Percentiles rank a stretch among this genome's conserved stretches.
These are phyloP conservation scores for Coreoperca whiteheadi DNA, from an alignment of 2,113 vertebrate species.

Conservation along the genomic window DNA sequence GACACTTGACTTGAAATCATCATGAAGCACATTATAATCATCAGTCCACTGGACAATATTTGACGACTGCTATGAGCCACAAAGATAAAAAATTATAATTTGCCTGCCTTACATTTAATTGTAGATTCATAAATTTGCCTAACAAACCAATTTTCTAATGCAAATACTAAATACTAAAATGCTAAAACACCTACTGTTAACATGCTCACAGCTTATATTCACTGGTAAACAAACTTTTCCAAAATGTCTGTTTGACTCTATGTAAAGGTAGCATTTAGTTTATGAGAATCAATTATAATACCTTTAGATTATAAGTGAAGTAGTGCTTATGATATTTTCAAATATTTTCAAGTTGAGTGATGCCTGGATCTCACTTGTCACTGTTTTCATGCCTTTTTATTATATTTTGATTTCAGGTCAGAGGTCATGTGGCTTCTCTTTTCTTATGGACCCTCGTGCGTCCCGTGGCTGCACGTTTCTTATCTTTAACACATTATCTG, in stretches of 20 bases:
- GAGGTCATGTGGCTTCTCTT: slow-evolving; percentile 28
- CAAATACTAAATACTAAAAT: no score
- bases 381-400: slow-evolving; percentile 41
- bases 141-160: background rate
- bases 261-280: background rate
- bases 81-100: background rate
- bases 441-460: slow-evolving; percentile 8
- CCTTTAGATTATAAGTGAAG: background rate
- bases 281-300: background rate
- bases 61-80: background rate
- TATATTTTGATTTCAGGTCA: slow-evolving; percentile 12
- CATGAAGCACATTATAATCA: slow-evolving; percentile 18
- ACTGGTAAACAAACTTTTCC: background rate
- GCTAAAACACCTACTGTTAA: no score
- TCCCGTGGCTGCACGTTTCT: slow-evolving; percentile 31
- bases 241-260: background rate
- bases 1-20: slow-evolving; percentile 37
- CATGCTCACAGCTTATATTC: background rate
- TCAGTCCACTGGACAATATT: background rate
- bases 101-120: background rate
- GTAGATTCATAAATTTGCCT: background rate
- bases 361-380: slow-evolving; percentile 6
- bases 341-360: slow-evolving; percentile 9
- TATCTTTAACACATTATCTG: slow-evolving; percentile 3
- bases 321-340: background rate